Conservation (phyloP, 2,797 vertebrate species). For the Morelia viridis region DNA sequence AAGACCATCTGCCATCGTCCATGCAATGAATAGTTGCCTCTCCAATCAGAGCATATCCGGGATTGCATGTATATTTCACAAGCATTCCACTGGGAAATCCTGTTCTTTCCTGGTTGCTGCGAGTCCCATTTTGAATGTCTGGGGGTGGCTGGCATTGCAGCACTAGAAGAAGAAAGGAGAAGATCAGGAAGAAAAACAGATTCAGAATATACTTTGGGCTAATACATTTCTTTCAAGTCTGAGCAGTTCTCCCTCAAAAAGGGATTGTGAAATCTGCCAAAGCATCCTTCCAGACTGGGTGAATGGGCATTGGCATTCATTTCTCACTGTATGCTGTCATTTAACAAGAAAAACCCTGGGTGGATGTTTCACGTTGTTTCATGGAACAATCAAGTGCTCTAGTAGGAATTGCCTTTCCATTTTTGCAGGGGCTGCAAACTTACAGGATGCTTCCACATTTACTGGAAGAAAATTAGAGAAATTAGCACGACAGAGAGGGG, state of each 20-base stretch:
- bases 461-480: not conserved
- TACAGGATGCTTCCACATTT: not conserved
- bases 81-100: constrained; percentile 38
- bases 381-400: no score
- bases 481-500: not conserved
- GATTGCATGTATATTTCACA: constrained; percentile 66
- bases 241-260: not conserved
- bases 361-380: no score
- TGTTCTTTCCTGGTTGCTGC: not conserved
- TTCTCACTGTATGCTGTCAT: not conserved
- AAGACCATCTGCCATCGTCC: constrained; percentile 60
- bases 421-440: no score
- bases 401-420: no score
- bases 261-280: not conserved
- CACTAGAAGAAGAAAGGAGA: not conserved
- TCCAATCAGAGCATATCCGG: constrained; percentile 62
- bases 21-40: constrained; percentile 58
- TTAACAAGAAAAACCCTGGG: not conserved
- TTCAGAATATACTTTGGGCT: not conserved
- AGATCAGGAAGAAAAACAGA: not conserved
- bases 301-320: not conserved
- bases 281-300: not conserved
- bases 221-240: not conserved
- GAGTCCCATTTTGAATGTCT: not conserved
- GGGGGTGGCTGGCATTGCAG: not conserved